phyloP scores from a whole-genome alignment of 2,797 vertebrate species.

The Pseudocheirus occidentalis region DNA sequence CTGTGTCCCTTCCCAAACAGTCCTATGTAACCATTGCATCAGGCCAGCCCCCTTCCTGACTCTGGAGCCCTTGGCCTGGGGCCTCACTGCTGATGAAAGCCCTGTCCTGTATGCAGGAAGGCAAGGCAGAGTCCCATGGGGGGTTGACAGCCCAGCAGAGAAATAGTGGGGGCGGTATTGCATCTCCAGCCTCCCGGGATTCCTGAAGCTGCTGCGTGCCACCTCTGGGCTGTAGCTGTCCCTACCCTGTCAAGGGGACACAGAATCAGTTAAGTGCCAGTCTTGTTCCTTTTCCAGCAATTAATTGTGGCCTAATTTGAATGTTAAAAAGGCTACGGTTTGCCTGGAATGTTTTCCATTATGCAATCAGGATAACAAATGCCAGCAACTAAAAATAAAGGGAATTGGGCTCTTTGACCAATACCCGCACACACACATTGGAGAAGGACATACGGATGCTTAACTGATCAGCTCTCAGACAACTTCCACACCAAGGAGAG shows the following conservation, averaged over 20 bases:
- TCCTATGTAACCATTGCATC: slow-evolving; percentile 77
- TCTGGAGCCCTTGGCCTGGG: slow-evolving; percentile 62
- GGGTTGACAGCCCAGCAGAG: slow-evolving; percentile 67
- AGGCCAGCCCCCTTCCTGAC: slow-evolving; percentile 74
- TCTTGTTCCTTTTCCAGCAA: slow-evolving; percentile 11
- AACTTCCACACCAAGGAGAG: neutral
- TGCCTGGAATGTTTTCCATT: slow-evolving; percentile 52
- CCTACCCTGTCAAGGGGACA: slow-evolving; percentile 2
- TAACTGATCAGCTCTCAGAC: neutral
- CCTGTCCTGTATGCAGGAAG: slow-evolving; percentile 65
- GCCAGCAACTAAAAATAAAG: slow-evolving; percentile 77
- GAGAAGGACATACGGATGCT: slow-evolving; percentile 31
- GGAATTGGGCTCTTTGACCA: slow-evolving; percentile 31
- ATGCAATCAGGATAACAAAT: slow-evolving; percentile 64
- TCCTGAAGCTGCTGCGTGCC: slow-evolving; percentile 13
- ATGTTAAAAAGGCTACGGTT: slow-evolving; percentile 63
- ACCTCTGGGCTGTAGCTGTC: slow-evolving; percentile 41
- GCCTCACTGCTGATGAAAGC: slow-evolving; percentile 80
- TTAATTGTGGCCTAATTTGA: slow-evolving; percentile 43
- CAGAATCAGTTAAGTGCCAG: slow-evolving; percentile 16
- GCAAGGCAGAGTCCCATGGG: slow-evolving; percentile 63
- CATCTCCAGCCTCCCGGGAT: slow-evolving; percentile 68
- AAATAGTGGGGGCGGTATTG: slow-evolving; percentile 72
- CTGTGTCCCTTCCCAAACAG: slow-evolving; percentile 12
- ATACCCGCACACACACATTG: slow-evolving; percentile 37